Conservation (phyloP, 2,113 vertebrate genomes). For the Serilophus lunatus region DNA sequence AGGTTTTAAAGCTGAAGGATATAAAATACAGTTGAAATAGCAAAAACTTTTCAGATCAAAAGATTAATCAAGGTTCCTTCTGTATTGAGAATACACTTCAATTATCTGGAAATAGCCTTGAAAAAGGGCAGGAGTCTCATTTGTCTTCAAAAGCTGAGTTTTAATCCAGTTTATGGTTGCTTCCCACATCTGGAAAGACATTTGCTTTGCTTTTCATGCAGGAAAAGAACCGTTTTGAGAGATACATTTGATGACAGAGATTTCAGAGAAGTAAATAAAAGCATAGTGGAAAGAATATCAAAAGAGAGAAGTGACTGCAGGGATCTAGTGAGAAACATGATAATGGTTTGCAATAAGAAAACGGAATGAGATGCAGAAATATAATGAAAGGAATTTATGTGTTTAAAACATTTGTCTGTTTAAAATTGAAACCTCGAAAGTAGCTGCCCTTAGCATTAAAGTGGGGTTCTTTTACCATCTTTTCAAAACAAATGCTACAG, state of each 20-base stretch:
- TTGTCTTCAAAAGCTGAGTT: not conserved
- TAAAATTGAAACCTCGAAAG: not conserved
- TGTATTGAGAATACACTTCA: not conserved
- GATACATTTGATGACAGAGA: not conserved
- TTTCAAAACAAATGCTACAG: not conserved
- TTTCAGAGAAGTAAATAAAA: not conserved
- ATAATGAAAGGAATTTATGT: not conserved
- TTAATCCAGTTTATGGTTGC: not conserved
- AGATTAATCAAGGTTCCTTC: not conserved
- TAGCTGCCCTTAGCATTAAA: not conserved
- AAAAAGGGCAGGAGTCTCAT: not conserved
- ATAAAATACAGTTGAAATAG: not conserved
- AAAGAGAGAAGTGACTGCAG: not conserved
- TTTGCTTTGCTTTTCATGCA: not conserved
- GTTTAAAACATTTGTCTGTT: not conserved
- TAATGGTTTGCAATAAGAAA: not conserved
- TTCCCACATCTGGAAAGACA: not conserved
- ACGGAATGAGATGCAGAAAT: not conserved
- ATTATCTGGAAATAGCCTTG: not conserved
- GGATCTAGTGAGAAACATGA: not conserved
- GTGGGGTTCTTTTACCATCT: fast-evolving
- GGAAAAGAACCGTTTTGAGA: not conserved
- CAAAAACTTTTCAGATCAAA: not conserved
- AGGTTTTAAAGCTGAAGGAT: not conserved
- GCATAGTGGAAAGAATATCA: not conserved